Percentiles rank a stretch among this genome's conserved stretches.
These are phyloP conservation scores for Pipistrellus pygmaeus DNA, from an alignment of 2,797 vertebrate species.

Conservation along the genomic window DNA sequence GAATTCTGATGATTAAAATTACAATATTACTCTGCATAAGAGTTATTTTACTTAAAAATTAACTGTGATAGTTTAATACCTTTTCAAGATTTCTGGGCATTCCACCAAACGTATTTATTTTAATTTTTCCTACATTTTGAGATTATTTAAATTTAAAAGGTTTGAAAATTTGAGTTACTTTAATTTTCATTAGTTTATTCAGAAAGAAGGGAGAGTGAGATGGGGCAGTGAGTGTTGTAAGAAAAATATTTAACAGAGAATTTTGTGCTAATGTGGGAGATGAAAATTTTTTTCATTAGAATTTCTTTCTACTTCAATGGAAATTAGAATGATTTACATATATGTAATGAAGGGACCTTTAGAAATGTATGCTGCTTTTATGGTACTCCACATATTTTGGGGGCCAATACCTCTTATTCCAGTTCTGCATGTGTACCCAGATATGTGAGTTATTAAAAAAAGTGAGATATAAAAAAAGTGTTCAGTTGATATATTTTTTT, in stretches of 20 bases:
- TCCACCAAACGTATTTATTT: conserved; percentile 10
- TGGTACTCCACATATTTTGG: not conserved
- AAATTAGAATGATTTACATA: conserved; percentile 9
- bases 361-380: conserved; percentile 53
- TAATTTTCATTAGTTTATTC: conserved; percentile 50
- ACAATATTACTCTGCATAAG: conserved; percentile 8
- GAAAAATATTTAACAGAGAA: conserved; percentile 48
- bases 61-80: conserved; percentile 18
- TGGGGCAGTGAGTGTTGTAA: not conserved
- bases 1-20: conserved; percentile 52
- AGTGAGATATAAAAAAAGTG: conserved; percentile 36
- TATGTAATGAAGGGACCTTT: not conserved
- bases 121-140: conserved; percentile 7
- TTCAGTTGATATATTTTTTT: conserved; percentile 11
- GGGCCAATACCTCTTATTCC: not conserved
- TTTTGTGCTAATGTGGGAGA: conserved; percentile 38
- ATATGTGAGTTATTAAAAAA: no score
- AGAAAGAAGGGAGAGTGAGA: conserved; percentile 15
- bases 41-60: conserved; percentile 53
- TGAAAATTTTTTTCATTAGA: not conserved
- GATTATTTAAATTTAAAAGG: conserved; percentile 57
- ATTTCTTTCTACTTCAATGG: not conserved
- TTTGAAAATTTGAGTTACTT: conserved; percentile 21
- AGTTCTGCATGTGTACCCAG: not conserved
- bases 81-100: conserved; percentile 50